A percentile compares a stretch with the other conserved stretches of the same genome.
phyloP scores from a whole-genome alignment of 1,140 invertebrate species.

The Asbolus verrucosus region DNA sequence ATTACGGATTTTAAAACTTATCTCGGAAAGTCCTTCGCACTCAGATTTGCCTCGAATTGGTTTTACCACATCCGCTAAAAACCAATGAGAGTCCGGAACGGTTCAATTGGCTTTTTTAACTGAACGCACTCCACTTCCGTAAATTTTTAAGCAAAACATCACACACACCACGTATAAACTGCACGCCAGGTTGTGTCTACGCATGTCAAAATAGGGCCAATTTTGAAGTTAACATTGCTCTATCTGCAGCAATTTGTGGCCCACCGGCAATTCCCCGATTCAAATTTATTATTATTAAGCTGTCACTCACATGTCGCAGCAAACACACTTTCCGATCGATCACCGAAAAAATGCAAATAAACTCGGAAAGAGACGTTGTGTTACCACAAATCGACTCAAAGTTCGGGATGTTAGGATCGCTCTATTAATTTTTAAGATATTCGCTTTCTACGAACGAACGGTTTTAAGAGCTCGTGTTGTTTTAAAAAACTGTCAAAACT shows the following conservation, averaged over 20 bases:
- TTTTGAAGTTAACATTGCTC: constrained; percentile 4
- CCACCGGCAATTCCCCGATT: neutral
- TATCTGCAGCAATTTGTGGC: neutral
- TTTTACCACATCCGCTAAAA: constrained; percentile 19
- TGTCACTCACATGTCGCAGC: too few species aligned
- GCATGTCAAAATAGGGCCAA: constrained; percentile 23
- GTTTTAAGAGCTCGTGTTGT: neutral
- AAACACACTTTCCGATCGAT: too few species aligned
- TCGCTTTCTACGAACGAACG: neutral
- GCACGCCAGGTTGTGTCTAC: constrained; percentile 17
- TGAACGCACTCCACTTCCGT: constrained; percentile 22
- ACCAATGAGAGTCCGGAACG: constrained; percentile 17
- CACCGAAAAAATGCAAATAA: too few species aligned
- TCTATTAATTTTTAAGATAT: constrained; percentile 24
- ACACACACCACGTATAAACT: constrained; percentile 27
- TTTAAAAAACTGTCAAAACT: constrained; percentile 27
- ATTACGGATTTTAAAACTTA: constrained; percentile 39
- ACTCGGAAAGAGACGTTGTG: too few species aligned
- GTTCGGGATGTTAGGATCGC: neutral
- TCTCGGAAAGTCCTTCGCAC: constrained; percentile 20
- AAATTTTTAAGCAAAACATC: constrained; percentile 19
- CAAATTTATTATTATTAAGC: constrained; percentile 6
- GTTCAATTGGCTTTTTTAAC: constrained; percentile 33
- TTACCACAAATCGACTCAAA: too few species aligned
- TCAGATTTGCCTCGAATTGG: constrained; percentile 17